phyloP scores from a whole-genome alignment of 2,797 vertebrate species.

The Emys orbicularis region DNA sequence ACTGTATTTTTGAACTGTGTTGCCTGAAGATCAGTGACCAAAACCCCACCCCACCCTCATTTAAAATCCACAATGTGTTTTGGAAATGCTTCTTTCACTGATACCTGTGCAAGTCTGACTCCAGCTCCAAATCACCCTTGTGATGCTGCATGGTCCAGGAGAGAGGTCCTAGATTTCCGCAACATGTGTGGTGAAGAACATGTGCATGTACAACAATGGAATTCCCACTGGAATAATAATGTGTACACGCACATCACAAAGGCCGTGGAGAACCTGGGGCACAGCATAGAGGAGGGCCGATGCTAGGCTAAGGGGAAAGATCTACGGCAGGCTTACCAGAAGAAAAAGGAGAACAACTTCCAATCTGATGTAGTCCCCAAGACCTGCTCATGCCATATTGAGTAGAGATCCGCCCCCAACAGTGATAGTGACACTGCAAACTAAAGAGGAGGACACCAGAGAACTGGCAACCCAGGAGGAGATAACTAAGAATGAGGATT shows the following conservation, averaged over 20 bases:
- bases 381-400: not conserved
- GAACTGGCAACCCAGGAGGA: not conserved
- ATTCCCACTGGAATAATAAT: not conserved
- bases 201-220: not conserved
- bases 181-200: not conserved
- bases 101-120: not conserved
- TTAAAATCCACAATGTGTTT: not conserved
- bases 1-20: not conserved
- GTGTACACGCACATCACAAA: not conserved
- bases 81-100: not conserved
- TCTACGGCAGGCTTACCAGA: not conserved
- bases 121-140: not conserved
- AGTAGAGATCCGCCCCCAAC: not conserved
- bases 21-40: not conserved
- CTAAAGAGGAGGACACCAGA: not conserved
- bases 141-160: not conserved
- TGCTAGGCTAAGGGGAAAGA: not conserved
- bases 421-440: not conserved
- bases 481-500: not conserved
- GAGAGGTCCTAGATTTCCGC: constrained; percentile 12
- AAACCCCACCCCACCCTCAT: not conserved
- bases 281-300: not conserved
- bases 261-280: not conserved
- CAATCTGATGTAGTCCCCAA: not conserved
- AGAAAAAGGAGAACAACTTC: not conserved